Percentiles rank a stretch among this genome's conserved stretches.
Conservation (phyloP, 2,797 vertebrate species). For the Champsocephalus gunnari region DNA sequence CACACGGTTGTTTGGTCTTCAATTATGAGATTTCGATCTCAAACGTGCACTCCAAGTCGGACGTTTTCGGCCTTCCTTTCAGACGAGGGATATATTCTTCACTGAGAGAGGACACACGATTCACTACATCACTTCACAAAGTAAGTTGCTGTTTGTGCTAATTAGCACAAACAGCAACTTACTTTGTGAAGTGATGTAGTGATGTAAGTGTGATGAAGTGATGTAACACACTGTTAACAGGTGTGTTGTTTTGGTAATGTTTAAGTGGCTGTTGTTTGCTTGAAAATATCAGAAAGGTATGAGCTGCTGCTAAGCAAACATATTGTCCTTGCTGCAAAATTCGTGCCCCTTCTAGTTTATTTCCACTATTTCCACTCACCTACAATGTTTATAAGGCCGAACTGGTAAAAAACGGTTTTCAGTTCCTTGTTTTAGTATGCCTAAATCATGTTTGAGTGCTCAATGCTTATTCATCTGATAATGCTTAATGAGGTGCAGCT, state of each 20-base stretch:
- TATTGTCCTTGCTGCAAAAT: neutral
- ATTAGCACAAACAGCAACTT: too few species aligned
- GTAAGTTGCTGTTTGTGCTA: neutral
- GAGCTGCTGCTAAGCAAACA: neutral
- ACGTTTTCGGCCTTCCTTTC: neutral
- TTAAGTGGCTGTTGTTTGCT: neutral
- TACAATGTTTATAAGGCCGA: neutral
- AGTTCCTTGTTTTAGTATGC: too few species aligned
- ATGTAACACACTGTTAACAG: too few species aligned
- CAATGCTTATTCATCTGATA: too few species aligned
- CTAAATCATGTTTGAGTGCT: too few species aligned
- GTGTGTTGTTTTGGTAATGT: neutral
- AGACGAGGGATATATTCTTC: neutral
- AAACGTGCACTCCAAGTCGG: neutral
- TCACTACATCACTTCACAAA: neutral
- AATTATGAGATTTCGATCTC: neutral
- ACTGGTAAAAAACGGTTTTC: neutral
- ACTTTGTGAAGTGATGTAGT: too few species aligned
- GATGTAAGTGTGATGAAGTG: too few species aligned
- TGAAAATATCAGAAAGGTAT: neutral
- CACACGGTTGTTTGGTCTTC: neutral
- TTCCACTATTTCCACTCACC: neutral
- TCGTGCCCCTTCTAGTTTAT: neutral
- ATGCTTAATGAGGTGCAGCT: too few species aligned
- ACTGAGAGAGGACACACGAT: neutral